Evolutionary conservation across 2,113 vertebrate genomes (phyloP).

Genomic region (Psilopogon haemacephalus): DNA sequence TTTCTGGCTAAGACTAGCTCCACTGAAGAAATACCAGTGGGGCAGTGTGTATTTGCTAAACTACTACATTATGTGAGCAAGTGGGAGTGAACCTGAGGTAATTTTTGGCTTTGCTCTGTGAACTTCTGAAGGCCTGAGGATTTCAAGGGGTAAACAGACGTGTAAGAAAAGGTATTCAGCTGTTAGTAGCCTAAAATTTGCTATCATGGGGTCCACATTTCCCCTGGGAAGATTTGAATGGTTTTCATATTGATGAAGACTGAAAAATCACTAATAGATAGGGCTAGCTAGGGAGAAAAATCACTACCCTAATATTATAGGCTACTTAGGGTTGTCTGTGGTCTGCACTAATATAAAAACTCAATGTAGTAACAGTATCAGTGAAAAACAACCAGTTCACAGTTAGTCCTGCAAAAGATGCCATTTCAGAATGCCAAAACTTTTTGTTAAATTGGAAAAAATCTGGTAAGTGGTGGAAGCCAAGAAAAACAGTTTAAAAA

Average conservation of each 20-base stretch:
- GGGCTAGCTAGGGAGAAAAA: not conserved
- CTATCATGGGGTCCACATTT: not conserved
- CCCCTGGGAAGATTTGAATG: not conserved
- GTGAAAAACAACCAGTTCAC: not conserved
- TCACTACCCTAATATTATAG: no score
- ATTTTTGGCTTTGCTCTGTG: not conserved
- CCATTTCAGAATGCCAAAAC: conserved; percentile 38
- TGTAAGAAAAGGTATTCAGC: not conserved
- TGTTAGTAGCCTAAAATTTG: not conserved
- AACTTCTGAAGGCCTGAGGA: not conserved
- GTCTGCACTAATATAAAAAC: not conserved
- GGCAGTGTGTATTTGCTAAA: conserved; percentile 8
- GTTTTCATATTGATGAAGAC: not conserved
- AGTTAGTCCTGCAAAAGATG: conserved; percentile 8
- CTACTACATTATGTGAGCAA: not conserved
- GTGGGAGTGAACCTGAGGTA: not conserved
- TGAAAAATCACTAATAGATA: not conserved
- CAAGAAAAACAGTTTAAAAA: conserved; percentile 41
- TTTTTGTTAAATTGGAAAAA: conserved; percentile 36
- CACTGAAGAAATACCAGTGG: conserved; percentile 38
- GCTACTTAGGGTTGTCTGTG: not conserved
- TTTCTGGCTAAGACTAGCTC: conserved; percentile 52
- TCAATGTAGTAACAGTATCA: not conserved
- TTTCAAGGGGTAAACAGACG: not conserved
- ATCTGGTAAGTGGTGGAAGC: conserved; percentile 31